Base-by-base conservation (phyloP, 2,113 vertebrate species). In the Neogobius melanostomus region DNA sequence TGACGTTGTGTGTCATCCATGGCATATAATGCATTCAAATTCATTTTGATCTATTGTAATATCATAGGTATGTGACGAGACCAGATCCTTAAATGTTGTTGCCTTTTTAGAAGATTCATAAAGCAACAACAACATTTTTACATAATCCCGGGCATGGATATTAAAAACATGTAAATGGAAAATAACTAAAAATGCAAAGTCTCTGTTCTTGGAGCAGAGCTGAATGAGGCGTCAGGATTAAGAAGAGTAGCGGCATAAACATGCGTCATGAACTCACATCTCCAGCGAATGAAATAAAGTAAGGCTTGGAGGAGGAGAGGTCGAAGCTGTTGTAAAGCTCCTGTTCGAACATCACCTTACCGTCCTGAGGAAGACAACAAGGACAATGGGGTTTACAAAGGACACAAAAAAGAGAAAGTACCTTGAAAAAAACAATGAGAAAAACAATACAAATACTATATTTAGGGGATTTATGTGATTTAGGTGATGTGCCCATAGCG, bases 241-340 rank as follows among this genome's bases (percentile, higher is more conserved):
- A 44, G 68, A 11, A 8, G 6, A 52, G 2, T 57, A 56, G 36
- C 47, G 4, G 1, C 21, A 6, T 60, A 51, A 61, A 9, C 9
- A 28, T 0, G n/a, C 9, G 52, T 16, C 11, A 11, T 48, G 16
- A 64, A 95, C 94, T 93, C 82, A 95, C 94, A 14, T 99, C 98
- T 92, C 98, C 98, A 90, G 94, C 85, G 90, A 99, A 99, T 61
- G 97, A 95, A 85, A 98, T 89, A 93, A 99, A 99, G 94, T 95
- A 99, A 50, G 94, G 71, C 94, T 76, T 95, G 83, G 95, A 86
- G 78, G 72, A 85, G 90, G 90, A 93, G 86, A 94, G 82, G 88
- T 71, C 83, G 92, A 99, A 98, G 87, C 93, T 95, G 91, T 89
- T 95, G 93, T 99, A 99, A 78, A 99, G 90, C 83, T 99, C 98